A percentile compares a stretch with the other conserved stretches of the same genome.
phyloP scores from a whole-genome alignment of 2,888 invertebrate species.

The Dicranocentrus wangi region DNA sequence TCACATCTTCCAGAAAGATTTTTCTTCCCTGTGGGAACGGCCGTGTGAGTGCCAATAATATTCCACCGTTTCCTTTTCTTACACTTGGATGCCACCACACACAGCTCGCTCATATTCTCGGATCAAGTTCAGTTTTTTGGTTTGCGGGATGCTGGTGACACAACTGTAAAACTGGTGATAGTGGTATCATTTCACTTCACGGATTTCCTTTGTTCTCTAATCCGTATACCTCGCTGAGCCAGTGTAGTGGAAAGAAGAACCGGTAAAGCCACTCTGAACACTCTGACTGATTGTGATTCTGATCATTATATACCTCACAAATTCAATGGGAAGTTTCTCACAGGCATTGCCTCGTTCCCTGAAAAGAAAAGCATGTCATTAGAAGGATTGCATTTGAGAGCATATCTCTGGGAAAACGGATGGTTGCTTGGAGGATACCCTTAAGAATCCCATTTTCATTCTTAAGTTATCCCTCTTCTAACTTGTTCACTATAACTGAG shows the following conservation, averaged over 20 bases:
- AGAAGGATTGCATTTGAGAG: neutral
- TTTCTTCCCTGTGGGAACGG: too few species aligned
- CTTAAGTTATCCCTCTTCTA: conserved; percentile 31
- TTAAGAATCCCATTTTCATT: conserved; percentile 1
- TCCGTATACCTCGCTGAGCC: neutral
- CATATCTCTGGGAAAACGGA: neutral
- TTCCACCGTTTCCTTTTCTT: too few species aligned
- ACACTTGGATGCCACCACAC: too few species aligned
- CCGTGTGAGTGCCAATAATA: too few species aligned
- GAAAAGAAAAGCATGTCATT: neutral
- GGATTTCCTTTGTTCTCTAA: conserved; percentile 2
- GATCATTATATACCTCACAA: too few species aligned
- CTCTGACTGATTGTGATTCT: too few species aligned
- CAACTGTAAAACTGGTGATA: neutral
- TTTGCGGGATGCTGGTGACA: neutral
- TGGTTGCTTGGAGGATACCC: conserved; percentile 3
- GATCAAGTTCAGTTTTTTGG: neutral
- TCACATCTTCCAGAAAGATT: too few species aligned
- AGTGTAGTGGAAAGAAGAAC: too few species aligned
- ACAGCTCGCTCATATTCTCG: too few species aligned
- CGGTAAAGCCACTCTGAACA: too few species aligned
- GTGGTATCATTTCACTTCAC: conserved; percentile 10
- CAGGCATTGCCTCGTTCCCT: too few species aligned
- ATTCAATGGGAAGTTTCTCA: too few species aligned
- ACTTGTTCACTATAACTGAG: conserved; percentile 27